Evolutionary conservation across 1,140 invertebrate species (phyloP).

Genomic region (Pachypsylla venusta): DNA sequence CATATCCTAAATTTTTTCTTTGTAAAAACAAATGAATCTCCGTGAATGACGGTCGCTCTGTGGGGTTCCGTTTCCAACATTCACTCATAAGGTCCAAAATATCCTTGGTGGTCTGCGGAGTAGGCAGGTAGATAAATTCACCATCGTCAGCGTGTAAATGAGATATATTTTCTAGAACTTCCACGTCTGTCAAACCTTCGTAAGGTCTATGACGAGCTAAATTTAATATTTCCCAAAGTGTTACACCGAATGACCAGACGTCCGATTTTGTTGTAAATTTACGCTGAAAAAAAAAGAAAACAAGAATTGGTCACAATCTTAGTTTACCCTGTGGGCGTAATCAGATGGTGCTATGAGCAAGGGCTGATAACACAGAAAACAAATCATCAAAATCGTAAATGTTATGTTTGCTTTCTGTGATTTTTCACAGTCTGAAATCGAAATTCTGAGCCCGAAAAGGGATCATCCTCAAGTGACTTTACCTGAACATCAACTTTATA

Average conservation of each 20-base stretch:
- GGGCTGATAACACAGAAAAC: too few relatives aligned
- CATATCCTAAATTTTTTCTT: slow-evolving; percentile 62
- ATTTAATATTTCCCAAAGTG: slow-evolving; percentile 58
- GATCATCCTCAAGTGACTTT: too few relatives aligned
- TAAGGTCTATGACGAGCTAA: slow-evolving; percentile 54
- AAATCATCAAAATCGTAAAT: too few relatives aligned
- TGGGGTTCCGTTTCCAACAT: slow-evolving; percentile 70
- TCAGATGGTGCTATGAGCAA: too few relatives aligned
- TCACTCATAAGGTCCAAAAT: slow-evolving; percentile 79
- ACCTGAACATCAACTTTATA: too few relatives aligned
- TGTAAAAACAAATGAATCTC: slow-evolving; percentile 79
- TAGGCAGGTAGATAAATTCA: slow-evolving; percentile 45
- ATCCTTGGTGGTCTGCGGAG: slow-evolving; percentile 48
- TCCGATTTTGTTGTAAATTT: slow-evolving; percentile 33
- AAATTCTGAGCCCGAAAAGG: too few relatives aligned
- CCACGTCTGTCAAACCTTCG: slow-evolving; percentile 48
- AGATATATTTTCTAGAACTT: slow-evolving; percentile 55
- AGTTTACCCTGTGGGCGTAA: too few relatives aligned
- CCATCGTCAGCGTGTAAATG: slow-evolving; percentile 43
- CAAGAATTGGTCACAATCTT: too few relatives aligned
- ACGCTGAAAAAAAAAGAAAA: slow-evolving; percentile 33
- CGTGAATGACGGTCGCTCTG: slow-evolving; percentile 63
- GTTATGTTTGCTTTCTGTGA: too few relatives aligned
- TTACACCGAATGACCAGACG: slow-evolving; percentile 52
- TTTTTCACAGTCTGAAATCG: too few relatives aligned